A percentile compares a stretch with the other conserved stretches of the same genome.
Evolutionary conservation across 2,797 vertebrate species (phyloP).

Genomic region (Liparis tanakae): DNA sequence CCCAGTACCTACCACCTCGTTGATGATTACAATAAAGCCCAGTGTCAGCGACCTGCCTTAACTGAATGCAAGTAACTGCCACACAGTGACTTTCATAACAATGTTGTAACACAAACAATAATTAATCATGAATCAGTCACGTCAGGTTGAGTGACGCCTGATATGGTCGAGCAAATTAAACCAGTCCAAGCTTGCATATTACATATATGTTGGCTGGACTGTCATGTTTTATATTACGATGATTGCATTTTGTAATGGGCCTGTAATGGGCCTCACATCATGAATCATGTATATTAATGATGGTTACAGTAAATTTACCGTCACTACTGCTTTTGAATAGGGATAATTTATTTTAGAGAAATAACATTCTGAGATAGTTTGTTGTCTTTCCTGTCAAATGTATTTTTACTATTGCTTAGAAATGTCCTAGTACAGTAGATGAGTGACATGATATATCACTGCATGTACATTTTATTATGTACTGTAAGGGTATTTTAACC

Average conservation of each 20-base stretch:
- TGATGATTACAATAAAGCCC: neutral
- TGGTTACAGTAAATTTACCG: neutral
- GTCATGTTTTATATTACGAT: neutral
- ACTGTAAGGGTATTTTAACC: neutral
- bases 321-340: neutral
- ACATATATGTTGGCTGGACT: neutral
- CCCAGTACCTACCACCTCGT: neutral
- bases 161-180: neutral
- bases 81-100: neutral
- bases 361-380: neutral
- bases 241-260: neutral
- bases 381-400: slow-evolving; percentile 4
- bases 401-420: neutral
- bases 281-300: neutral
- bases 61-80: neutral
- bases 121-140: slow-evolving; percentile 1
- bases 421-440: neutral
- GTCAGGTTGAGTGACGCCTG: neutral
- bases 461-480: neutral
- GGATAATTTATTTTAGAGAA: neutral
- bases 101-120: neutral
- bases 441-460: neutral
- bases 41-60: neutral
- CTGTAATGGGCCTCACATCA: too few species aligned
- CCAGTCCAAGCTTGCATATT: neutral